Evolutionary conservation across 2,888 invertebrate species (phyloP).

Genomic region (Clivina fossor): DNA sequence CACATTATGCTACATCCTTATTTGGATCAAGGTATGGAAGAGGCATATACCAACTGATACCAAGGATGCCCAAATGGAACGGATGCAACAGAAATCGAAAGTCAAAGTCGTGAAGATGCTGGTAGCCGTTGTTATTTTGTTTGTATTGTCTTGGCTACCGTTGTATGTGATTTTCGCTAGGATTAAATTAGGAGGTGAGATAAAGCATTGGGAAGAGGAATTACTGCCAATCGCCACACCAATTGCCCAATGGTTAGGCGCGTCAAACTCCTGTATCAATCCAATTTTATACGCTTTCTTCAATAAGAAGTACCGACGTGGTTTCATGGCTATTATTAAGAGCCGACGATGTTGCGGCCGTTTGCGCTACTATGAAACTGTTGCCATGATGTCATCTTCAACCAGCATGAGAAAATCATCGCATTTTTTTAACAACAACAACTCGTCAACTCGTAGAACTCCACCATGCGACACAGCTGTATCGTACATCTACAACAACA

Average conservation of each 20-base stretch:
- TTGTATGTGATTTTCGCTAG: conserved; percentile 86
- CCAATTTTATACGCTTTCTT: conserved; percentile 93
- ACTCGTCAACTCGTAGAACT: conserved; percentile 55
- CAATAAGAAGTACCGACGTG: conserved; percentile 89
- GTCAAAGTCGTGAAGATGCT: conserved; percentile 95
- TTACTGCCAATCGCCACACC: conserved; percentile 80
- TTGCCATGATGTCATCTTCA: conserved; percentile 82
- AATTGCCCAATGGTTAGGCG: conserved; percentile 89
- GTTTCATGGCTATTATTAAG: conserved; percentile 85
- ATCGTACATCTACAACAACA: conserved; percentile 68
- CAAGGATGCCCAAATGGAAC: conserved; percentile 87
- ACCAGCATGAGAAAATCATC: conserved; percentile 84
- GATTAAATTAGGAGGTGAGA: conserved; percentile 77
- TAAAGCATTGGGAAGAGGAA: conserved; percentile 77
- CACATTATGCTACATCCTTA: conserved; percentile 87
- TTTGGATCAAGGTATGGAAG: conserved; percentile 86
- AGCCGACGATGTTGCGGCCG: conserved; percentile 84
- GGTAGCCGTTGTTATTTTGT: conserved; percentile 88
- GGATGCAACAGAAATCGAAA: conserved; percentile 92
- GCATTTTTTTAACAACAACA: conserved; percentile 74
- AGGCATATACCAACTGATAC: conserved; percentile 88
- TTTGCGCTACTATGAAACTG: conserved; percentile 82
- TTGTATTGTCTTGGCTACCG: conserved; percentile 91
- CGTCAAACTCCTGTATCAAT: conserved; percentile 94
- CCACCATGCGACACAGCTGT: conserved; percentile 52